Evolutionary conservation across 2,797 vertebrate genomes (phyloP).

Genomic region (Chanos chanos): DNA sequence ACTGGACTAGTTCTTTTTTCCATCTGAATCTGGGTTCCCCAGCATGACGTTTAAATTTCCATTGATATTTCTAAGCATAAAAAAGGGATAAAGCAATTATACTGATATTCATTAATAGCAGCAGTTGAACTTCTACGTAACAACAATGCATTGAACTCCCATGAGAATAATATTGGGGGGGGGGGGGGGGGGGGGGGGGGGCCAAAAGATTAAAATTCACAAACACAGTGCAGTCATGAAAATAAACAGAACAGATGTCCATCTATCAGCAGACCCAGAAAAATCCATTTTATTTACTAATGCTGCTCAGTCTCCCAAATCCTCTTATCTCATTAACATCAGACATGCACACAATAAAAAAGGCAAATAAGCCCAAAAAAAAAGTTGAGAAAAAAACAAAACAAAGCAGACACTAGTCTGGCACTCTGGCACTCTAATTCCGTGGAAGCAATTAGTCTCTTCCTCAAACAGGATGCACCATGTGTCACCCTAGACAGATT

Average conservation of each 20-base stretch:
- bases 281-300: constrained; percentile 24
- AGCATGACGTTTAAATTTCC: too few species aligned
- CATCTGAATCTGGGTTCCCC: too few species aligned
- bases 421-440: neutral
- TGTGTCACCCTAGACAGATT: too few species aligned
- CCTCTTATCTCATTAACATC: constrained; percentile 26
- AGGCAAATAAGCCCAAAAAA: too few species aligned
- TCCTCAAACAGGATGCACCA: neutral
- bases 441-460: neutral
- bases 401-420: neutral
- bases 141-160: too few species aligned
- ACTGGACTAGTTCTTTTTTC: too few species aligned
- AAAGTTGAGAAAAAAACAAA: neutral
- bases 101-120: too few species aligned
- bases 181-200: neutral
- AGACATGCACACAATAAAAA: neutral
- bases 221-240: neutral
- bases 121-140: too few species aligned
- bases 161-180: neutral
- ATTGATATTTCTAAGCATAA: too few species aligned
- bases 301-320: constrained; percentile 5
- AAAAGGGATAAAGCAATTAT: too few species aligned
- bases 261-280: constrained; percentile 1
- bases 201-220: constrained; percentile 17
- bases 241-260: constrained; percentile 31